These are phyloP conservation scores for Perizoma flavofasciatum DNA, from an alignment of 2,888 invertebrate species.

Conservation along the genomic window DNA sequence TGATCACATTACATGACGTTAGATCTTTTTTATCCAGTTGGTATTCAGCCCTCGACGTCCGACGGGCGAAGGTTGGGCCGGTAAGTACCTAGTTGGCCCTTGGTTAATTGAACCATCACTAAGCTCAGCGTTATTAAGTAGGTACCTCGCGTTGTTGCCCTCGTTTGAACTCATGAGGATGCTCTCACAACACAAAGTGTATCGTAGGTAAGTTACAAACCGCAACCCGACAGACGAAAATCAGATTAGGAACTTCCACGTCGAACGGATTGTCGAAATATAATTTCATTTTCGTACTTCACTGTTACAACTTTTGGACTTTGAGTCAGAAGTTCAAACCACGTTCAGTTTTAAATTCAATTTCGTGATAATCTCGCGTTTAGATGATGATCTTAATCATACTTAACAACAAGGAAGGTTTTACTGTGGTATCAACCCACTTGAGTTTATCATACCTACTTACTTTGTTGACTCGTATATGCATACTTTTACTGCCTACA, in stretches of 20 bases:
- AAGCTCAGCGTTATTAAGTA: constrained; percentile 46
- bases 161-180: constrained; percentile 37
- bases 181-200: constrained; percentile 8
- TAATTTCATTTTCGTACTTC: constrained; percentile 20
- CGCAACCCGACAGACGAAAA: constrained; percentile 11
- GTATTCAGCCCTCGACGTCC: constrained; percentile 31
- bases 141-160: constrained; percentile 44
- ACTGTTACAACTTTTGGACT: constrained; percentile 11
- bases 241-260: constrained; percentile 19
- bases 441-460: too few relatives aligned
- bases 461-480: background rate
- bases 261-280: constrained; percentile 21
- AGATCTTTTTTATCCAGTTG: constrained; percentile 34
- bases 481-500: background rate
- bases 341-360: constrained; percentile 3
- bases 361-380: background rate
- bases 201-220: constrained; percentile 10
- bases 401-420: background rate
- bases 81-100: constrained; percentile 30
- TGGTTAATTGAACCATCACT: constrained; percentile 41
- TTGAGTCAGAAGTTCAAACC: constrained; percentile 1
- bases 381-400: background rate
- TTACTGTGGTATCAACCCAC: background rate
- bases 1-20: constrained; percentile 20
- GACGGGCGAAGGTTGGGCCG: constrained; percentile 25